Evolutionary conservation across 2,888 invertebrate species (phyloP).

Genomic region (Apodemia zela): DNA sequence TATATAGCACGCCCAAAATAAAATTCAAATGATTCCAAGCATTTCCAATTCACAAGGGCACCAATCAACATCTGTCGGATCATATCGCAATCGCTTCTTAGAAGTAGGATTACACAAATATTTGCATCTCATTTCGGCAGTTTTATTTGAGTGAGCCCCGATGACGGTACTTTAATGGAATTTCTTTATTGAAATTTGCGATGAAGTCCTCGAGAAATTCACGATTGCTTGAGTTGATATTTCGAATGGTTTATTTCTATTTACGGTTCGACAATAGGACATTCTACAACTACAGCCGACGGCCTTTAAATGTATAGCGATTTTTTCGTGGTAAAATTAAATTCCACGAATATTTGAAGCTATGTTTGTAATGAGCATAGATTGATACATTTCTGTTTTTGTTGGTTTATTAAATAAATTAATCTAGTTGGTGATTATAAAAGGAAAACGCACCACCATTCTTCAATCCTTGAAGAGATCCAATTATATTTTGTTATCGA

Average conservation of each 20-base stretch:
- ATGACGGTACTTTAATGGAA: constrained; percentile 16
- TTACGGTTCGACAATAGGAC: not conserved
- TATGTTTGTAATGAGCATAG: too few relatives aligned
- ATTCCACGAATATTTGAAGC: too few relatives aligned
- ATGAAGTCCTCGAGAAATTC: constrained; percentile 12
- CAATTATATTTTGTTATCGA: too few relatives aligned
- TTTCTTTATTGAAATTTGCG: constrained; percentile 9
- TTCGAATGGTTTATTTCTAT: constrained; percentile 2
- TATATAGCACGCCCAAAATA: not conserved
- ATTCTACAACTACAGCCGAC: not conserved
- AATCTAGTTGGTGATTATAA: too few relatives aligned
- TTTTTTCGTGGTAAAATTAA: too few relatives aligned
- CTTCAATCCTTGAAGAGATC: too few relatives aligned
- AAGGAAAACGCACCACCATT: too few relatives aligned
- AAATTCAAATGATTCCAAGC: not conserved
- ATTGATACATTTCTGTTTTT: too few relatives aligned
- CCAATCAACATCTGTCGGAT: constrained; percentile 13
- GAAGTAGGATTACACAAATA: constrained; percentile 20
- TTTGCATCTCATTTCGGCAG: constrained; percentile 20
- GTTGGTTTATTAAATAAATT: too few relatives aligned
- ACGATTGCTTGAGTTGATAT: constrained; percentile 7
- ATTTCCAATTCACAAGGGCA: not conserved
- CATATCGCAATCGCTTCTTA: constrained; percentile 12
- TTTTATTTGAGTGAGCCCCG: constrained; percentile 16
- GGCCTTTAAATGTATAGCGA: too few relatives aligned